These are phyloP conservation scores for Varanus salvator DNA, from an alignment of 2,113 vertebrate species.

Conservation along the genomic window DNA sequence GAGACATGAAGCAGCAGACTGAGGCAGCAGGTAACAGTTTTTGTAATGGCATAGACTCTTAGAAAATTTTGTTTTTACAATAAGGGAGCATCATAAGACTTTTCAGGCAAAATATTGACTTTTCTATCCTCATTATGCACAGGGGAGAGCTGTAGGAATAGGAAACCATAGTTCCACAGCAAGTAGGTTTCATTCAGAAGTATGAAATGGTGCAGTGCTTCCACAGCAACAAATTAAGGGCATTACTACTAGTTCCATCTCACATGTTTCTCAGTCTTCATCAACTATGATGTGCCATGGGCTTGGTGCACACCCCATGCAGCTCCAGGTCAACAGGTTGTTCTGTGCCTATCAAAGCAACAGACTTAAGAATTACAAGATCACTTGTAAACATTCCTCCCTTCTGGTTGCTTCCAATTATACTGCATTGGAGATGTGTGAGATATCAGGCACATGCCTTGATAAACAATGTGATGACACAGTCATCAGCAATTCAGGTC, in stretches of 20 bases:
- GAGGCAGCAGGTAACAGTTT: not conserved
- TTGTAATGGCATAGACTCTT: not conserved
- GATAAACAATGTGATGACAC: conserved; percentile 4
- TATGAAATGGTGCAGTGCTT: not conserved
- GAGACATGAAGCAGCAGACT: not conserved
- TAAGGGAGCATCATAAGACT: not conserved
- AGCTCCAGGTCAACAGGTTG: not conserved
- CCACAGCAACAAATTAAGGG: not conserved
- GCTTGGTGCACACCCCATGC: not conserved
- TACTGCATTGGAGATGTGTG: not conserved
- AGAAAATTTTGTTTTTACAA: not conserved
- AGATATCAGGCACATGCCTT: not conserved
- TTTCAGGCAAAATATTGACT: not conserved
- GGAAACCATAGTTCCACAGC: not conserved
- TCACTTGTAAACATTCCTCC: not conserved
- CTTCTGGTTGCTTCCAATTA: not conserved
- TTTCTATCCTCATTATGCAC: not conserved
- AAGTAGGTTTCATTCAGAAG: not conserved
- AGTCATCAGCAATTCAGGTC: conserved; percentile 34
- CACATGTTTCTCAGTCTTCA: not conserved
- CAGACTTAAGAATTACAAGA: not conserved
- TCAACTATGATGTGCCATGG: not conserved
- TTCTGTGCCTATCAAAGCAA: not conserved
- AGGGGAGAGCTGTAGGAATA: not conserved
- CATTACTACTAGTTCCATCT: not conserved